A percentile compares a stretch with the other conserved stretches of the same genome.
Conservation (phyloP, 1,140 invertebrate species). For the Pseudachorutes palmiensis region DNA sequence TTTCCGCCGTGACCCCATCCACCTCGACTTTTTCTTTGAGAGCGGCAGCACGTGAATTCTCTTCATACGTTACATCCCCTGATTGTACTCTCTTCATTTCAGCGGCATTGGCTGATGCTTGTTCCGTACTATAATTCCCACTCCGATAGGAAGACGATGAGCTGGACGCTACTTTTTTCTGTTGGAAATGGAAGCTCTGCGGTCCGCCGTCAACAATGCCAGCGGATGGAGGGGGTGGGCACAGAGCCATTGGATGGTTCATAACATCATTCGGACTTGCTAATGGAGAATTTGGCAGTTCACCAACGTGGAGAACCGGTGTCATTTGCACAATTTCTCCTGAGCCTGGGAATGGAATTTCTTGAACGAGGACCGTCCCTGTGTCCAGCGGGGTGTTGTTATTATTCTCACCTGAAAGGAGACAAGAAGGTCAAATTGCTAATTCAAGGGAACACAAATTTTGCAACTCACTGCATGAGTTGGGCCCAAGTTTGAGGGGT, state of each 20-base stretch:
- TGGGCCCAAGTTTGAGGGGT: neutral
- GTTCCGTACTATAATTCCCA: conserved; percentile 71
- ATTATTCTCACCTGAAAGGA: conserved; percentile 1
- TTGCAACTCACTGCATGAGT: conserved; percentile 1
- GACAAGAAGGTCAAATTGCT: neutral
- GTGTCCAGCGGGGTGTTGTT: conserved; percentile 34
- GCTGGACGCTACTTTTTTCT: conserved; percentile 65
- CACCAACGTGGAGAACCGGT: conserved; percentile 15
- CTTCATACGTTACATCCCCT: conserved; percentile 69
- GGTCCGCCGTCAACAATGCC: conserved; percentile 33
- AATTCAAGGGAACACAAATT: neutral
- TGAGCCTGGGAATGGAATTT: conserved; percentile 32
- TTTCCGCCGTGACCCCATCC: conserved; percentile 66
- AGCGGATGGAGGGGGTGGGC: conserved; percentile 20
- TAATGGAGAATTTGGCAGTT: neutral
- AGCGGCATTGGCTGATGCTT: conserved; percentile 60
- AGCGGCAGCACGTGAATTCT: conserved; percentile 52
- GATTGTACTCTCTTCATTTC: conserved; percentile 68
- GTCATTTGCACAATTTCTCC: conserved; percentile 17
- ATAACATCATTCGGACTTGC: conserved; percentile 38
- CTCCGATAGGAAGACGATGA: conserved; percentile 71
- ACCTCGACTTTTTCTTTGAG: conserved; percentile 58
- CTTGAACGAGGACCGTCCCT: conserved; percentile 34
- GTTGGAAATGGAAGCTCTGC: conserved; percentile 67
- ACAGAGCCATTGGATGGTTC: conserved; percentile 32